Evolutionary conservation across 53 echinoderm and acorn worm genomes (phyloP), one percentile per base, ranked within the genome.

Genomic region (Actinopyga echinites): DNA sequence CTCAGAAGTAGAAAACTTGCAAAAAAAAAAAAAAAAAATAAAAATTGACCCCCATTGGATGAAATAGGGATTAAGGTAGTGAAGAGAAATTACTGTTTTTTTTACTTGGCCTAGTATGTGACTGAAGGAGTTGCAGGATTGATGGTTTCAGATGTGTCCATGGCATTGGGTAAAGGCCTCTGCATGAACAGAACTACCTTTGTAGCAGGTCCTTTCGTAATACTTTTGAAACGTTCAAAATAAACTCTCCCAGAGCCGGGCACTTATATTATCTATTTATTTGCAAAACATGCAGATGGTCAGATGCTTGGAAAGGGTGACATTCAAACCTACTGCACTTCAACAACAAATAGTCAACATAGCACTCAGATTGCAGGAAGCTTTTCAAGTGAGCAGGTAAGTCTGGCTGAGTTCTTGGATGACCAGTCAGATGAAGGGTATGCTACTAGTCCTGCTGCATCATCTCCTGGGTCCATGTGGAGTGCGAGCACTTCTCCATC

Each of bases 241-340:
- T 6, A 40, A 8, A 40, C 40, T n/a, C 40, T 40, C 8, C 15
- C 37, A 77, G 77, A 26, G 26, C 49, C 15, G 77, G 77, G 29
- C 77, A 77, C 21, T 77, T 30, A 77, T 56, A 25, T 55, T 77
- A 77, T 77, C 77, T 77, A 80, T 80, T 80, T 80, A 62, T 80
- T 80, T 80, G 81, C 81, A 80, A 80, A 80, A 61, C 38, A 80
- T 80, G 81, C 81, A 80, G 81, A 80, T 80, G 60, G 81, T 80
- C 60, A 62, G 81, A 38, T 42, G 81, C 63, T 80, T 21, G 81
- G 63, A 80, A 80, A 80, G 34, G 8, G 35, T 80, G 40, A 25
- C 35, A 43, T 80, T 26, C 81, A 59, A 62, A 80, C 15, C 30
- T 44, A 59, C 38, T 59, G 81, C 54, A 69, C 69, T 71, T 23